These are phyloP conservation scores for Echinarachnius parma DNA, from an alignment of 53 echinoderm and acorn worm species.

Conservation along the genomic window DNA sequence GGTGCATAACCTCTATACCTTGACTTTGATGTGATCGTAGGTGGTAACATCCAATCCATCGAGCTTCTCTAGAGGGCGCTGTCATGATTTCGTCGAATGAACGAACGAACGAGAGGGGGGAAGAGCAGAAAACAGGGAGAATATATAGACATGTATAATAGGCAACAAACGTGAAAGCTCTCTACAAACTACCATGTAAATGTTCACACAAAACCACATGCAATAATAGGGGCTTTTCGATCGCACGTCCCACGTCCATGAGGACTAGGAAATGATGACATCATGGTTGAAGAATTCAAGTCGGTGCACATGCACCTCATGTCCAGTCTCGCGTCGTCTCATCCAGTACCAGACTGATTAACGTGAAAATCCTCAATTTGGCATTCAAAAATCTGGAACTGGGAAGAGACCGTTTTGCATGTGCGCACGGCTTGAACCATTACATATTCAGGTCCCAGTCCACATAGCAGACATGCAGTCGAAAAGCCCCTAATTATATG, in stretches of 20 bases:
- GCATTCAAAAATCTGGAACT: too few relatives aligned
- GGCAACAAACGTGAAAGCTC: slow-evolving; percentile 2
- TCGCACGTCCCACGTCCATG: not conserved
- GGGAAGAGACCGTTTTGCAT: too few relatives aligned
- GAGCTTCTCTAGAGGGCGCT: slow-evolving; percentile 73
- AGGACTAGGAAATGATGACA: too few relatives aligned
- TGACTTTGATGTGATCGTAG: slow-evolving; percentile 34
- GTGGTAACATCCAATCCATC: slow-evolving; percentile 59
- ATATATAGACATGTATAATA: slow-evolving; percentile 13
- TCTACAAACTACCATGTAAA: slow-evolving; percentile 44
- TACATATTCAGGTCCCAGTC: too few relatives aligned
- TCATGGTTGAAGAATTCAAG: too few relatives aligned
- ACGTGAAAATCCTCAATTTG: too few relatives aligned
- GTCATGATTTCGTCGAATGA: slow-evolving; percentile 41
- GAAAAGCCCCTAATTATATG: too few relatives aligned
- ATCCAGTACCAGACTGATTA: too few relatives aligned
- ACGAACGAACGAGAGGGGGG: slow-evolving; percentile 30
- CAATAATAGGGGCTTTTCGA: not conserved
- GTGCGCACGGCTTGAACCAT: too few relatives aligned
- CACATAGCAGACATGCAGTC: too few relatives aligned
- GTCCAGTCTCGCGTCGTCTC: too few relatives aligned
- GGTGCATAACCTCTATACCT: slow-evolving; percentile 55
- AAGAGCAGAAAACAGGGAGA: slow-evolving; percentile 29
- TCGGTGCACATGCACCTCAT: too few relatives aligned
- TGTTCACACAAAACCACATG: slow-evolving; percentile 38